phyloP scores from a whole-genome alignment of 2,888 invertebrate genomes.

The Spisula solida region DNA sequence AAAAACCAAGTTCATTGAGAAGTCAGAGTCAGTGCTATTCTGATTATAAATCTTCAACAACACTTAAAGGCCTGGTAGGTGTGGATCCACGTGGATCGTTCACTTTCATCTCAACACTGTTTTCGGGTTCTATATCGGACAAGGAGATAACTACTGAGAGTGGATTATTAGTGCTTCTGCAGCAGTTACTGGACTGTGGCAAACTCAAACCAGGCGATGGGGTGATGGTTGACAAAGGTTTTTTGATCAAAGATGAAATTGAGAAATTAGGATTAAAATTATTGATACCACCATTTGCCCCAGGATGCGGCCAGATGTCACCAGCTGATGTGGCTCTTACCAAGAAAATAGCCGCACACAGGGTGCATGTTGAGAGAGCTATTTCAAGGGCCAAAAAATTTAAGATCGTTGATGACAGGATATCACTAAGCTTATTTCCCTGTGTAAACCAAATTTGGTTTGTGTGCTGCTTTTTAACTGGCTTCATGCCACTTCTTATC shows the following conservation, averaged over 20 bases:
- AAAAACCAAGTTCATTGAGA: constrained; percentile 55
- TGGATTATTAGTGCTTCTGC: constrained; percentile 42
- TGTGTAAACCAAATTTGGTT: constrained; percentile 57
- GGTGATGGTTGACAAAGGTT: constrained; percentile 63
- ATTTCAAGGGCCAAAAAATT: constrained; percentile 51
- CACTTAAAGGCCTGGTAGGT: constrained; percentile 63
- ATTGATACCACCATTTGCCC: constrained; percentile 51
- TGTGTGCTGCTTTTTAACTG: constrained; percentile 48
- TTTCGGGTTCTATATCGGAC: constrained; percentile 64
- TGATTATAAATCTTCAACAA: constrained; percentile 71
- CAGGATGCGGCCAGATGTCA: constrained; percentile 45
- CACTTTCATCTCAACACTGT: constrained; percentile 52
- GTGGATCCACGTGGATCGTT: constrained; percentile 67
- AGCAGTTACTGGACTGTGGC: constrained; percentile 39
- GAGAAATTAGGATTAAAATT: constrained; percentile 49
- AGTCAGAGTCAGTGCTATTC: constrained; percentile 68
- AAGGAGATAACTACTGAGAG: constrained; percentile 54
- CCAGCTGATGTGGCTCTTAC: constrained; percentile 45
- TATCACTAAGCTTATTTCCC: not conserved
- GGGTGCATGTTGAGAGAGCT: constrained; percentile 60
- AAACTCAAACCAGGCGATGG: constrained; percentile 46
- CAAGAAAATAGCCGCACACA: constrained; percentile 53
- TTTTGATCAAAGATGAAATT: constrained; percentile 50
- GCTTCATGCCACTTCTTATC: constrained; percentile 50
- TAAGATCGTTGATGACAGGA: constrained; percentile 52